These are phyloP conservation scores for Syngnathoides biaculeatus DNA, from an alignment of 2,113 vertebrate genomes.

Conservation along the genomic window DNA sequence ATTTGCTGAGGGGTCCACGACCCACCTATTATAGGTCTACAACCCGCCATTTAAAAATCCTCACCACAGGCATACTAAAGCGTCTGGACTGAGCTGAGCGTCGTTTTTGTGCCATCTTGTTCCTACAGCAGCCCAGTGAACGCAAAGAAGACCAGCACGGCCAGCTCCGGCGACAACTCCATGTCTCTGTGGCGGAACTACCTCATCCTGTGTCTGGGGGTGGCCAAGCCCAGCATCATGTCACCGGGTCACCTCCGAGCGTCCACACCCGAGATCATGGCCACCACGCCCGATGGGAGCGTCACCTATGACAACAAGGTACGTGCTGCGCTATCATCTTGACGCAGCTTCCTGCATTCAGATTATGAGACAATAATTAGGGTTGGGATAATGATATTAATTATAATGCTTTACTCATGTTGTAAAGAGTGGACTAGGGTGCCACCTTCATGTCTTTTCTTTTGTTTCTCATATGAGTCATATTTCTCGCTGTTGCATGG, in stretches of 20 bases:
- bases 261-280: constrained; percentile 94
- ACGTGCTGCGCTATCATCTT: constrained; percentile 1
- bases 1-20: too few species aligned
- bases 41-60: too few species aligned
- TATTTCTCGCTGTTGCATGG: constrained; percentile 3
- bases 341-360: background rate
- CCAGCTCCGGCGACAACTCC: constrained; percentile 85
- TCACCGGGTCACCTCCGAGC: constrained; percentile 92
- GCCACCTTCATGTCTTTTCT: background rate
- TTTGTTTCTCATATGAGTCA: background rate
- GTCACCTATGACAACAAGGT: constrained; percentile 97
- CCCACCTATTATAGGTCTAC: too few species aligned
- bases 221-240: constrained; percentile 97
- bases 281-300: constrained; percentile 93
- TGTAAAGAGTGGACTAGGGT: background rate
- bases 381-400: too few species aligned
- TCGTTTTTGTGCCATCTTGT: too few species aligned
- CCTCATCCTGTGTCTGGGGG: constrained; percentile 94
- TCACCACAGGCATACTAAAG: background rate
- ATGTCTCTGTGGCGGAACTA: constrained; percentile 98
- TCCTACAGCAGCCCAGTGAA: constrained; percentile 87
- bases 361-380: background rate
- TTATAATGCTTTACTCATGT: too few species aligned
- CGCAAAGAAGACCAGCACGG: constrained; percentile 93
- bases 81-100: too few species aligned